Percentiles rank a stretch among this genome's conserved stretches.
phyloP scores from a whole-genome alignment of 2,113 vertebrate genomes.

The Passer montanus region DNA sequence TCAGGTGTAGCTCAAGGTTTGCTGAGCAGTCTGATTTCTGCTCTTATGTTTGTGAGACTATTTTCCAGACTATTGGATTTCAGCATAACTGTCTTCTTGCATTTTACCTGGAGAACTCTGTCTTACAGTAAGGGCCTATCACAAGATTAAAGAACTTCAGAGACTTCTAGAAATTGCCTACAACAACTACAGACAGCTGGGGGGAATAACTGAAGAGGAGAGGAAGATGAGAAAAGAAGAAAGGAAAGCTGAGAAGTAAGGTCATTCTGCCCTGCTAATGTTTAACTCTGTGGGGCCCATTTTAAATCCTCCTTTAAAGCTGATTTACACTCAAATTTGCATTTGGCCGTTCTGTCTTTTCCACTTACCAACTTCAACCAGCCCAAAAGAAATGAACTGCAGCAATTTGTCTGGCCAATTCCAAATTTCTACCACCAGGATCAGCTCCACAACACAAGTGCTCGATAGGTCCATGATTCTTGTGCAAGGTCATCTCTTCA shows the following conservation, averaged over 20 bases:
- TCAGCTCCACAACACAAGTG: neutral
- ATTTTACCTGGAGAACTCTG: conserved; percentile 1
- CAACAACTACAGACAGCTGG: conserved; percentile 82
- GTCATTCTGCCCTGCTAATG: neutral
- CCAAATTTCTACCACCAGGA: neutral
- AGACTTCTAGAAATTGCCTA: conserved; percentile 75
- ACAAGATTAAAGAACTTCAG: conserved; percentile 75
- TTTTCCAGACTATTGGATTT: neutral
- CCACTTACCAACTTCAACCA: neutral
- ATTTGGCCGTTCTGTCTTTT: neutral
- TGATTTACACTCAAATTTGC: neutral
- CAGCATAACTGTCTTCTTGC: neutral
- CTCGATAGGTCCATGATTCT: neutral
- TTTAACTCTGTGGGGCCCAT: neutral
- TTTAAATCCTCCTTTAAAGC: neutral
- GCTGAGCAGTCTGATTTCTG: neutral
- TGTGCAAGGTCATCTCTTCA: neutral
- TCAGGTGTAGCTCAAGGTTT: neutral
- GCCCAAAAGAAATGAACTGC: neutral
- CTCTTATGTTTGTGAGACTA: neutral
- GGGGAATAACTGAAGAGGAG: conserved; percentile 79
- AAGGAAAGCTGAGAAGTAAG: conserved; percentile 73
- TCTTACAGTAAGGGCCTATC: conserved; percentile 77
- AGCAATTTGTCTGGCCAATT: neutral
- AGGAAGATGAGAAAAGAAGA: conserved; percentile 64